Evolutionary conservation across 35 echinoderm and acorn worm species (phyloP).

Genomic region (Diadema setosum): DNA sequence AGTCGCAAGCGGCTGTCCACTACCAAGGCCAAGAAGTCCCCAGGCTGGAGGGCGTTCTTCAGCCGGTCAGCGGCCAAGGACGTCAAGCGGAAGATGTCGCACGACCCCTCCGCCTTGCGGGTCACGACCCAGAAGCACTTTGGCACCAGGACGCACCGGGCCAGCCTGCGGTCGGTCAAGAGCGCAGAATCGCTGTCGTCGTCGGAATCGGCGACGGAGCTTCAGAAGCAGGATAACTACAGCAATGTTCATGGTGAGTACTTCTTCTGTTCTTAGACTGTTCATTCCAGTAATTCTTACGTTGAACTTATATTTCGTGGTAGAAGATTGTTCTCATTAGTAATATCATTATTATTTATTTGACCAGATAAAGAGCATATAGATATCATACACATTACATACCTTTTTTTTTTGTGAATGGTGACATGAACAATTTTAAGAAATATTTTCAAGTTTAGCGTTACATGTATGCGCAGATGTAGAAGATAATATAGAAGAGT

Average conservation of each 20-base stretch:
- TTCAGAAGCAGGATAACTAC: neutral
- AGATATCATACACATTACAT: too few relatives aligned
- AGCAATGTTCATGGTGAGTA: neutral
- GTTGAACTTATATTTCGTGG: too few relatives aligned
- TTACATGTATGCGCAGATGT: too few relatives aligned
- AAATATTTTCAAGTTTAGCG: too few relatives aligned
- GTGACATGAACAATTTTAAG: too few relatives aligned
- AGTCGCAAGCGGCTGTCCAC: slow-evolving; percentile 53
- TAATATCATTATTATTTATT: too few relatives aligned
- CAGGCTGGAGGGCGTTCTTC: slow-evolving; percentile 84
- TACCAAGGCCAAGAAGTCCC: slow-evolving; percentile 85
- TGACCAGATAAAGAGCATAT: too few relatives aligned
- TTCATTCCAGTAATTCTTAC: too few relatives aligned
- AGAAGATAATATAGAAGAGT: too few relatives aligned
- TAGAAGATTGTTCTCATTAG: too few relatives aligned
- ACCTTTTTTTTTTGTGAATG: too few relatives aligned
- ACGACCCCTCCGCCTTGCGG: neutral
- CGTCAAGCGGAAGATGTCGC: slow-evolving; percentile 52
- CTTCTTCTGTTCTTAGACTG: too few relatives aligned
- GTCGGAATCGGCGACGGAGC: slow-evolving; percentile 6
- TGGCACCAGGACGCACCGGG: neutral
- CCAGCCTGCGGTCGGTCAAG: slow-evolving; percentile 67
- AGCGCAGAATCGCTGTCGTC: slow-evolving; percentile 80
- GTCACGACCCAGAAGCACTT: neutral
- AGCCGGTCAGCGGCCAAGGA: slow-evolving; percentile 35